These are phyloP conservation scores for Micronycteris hirsuta DNA, from an alignment of 2,113 vertebrate species.

Conservation along the genomic window DNA sequence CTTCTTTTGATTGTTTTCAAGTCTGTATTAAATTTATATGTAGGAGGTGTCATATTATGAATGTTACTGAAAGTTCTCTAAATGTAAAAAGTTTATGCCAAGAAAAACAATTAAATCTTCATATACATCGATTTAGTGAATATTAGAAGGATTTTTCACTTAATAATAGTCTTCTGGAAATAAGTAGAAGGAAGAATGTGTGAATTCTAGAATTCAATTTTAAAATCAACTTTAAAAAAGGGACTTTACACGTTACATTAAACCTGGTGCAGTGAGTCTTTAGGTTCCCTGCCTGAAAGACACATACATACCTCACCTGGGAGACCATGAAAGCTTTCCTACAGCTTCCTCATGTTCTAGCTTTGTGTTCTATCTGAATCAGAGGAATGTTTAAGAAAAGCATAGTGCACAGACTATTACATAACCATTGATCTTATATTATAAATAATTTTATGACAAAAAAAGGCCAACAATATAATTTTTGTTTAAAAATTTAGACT, in stretches of 20 bases:
- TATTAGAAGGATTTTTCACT: background rate
- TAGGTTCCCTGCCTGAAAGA: background rate
- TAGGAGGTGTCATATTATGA: background rate
- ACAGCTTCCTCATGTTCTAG: background rate
- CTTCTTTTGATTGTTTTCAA: background rate
- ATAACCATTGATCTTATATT: background rate
- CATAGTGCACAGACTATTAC: background rate
- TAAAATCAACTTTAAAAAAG: background rate
- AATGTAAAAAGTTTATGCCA: background rate
- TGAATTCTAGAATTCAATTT: background rate
- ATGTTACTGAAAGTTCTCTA: background rate
- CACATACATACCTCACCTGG: background rate
- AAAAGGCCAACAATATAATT: background rate
- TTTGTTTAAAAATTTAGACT: background rate
- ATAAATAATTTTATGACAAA: background rate
- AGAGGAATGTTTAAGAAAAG: background rate
- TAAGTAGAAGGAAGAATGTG: background rate
- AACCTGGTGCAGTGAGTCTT: background rate
- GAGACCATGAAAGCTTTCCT: background rate
- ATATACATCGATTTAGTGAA: background rate
- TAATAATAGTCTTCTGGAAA: background rate
- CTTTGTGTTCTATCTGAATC: background rate
- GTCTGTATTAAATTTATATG: background rate
- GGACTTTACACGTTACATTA: background rate
- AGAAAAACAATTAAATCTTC: background rate